Percentiles rank a stretch among this genome's conserved stretches.
Evolutionary conservation across 2,113 vertebrate genomes (phyloP).

Genomic region (Varanus komodoensis): DNA sequence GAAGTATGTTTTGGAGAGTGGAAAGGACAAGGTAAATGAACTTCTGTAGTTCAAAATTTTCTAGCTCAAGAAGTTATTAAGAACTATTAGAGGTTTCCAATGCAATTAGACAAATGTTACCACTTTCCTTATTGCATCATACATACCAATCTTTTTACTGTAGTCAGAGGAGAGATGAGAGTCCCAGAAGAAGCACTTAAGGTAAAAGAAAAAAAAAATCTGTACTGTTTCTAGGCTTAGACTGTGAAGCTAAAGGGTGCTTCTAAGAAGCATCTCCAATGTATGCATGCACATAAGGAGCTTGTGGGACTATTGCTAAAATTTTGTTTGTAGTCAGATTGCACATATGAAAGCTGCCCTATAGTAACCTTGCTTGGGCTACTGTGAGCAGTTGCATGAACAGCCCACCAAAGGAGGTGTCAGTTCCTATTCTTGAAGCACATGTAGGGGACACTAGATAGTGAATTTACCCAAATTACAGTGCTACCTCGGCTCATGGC

Average conservation of each 20-base stretch:
- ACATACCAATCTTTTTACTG: conserved; percentile 99
- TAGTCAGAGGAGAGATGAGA: conserved; percentile 93
- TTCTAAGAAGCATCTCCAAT: neutral
- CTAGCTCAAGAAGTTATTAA: neutral
- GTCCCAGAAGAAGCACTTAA: conserved; percentile 98
- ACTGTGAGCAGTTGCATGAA: neutral
- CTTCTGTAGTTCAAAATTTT: too few relatives aligned
- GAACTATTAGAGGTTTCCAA: neutral
- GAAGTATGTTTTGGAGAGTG: too few relatives aligned
- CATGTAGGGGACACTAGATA: neutral
- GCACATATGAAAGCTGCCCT: neutral
- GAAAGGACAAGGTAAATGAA: too few relatives aligned
- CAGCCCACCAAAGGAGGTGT: neutral
- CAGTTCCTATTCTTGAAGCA: neutral
- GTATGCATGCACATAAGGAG: neutral
- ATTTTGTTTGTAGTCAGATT: neutral
- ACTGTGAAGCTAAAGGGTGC: neutral
- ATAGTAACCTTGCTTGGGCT: neutral
- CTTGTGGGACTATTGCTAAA: neutral
- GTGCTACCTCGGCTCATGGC: too few relatives aligned
- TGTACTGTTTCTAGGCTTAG: neutral
- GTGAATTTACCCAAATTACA: neutral
- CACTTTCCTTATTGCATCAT: conserved; percentile 67
- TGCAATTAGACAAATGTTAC: neutral
- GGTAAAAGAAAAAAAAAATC: conserved; percentile 75